phyloP scores from a whole-genome alignment of 2,797 vertebrate genomes.

The Orestias chungarensis region DNA sequence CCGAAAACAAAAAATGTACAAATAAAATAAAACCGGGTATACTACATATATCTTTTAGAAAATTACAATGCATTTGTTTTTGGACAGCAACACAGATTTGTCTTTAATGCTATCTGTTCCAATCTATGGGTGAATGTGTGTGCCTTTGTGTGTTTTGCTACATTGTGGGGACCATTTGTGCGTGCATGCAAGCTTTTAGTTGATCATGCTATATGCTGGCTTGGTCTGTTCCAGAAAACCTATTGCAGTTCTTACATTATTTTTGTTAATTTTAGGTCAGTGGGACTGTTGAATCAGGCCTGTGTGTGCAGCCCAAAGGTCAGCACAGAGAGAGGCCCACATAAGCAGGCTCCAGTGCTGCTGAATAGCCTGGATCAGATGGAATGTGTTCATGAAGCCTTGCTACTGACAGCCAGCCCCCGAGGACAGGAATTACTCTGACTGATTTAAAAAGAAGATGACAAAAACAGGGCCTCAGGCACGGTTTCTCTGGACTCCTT shows the following conservation, averaged over 20 bases:
- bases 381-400: slow-evolving; percentile 80
- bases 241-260: slow-evolving; percentile 37
- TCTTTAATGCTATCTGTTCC: not conserved
- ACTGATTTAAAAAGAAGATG: slow-evolving; percentile 79
- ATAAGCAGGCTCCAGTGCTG: slow-evolving; percentile 71
- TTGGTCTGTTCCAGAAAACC: slow-evolving; percentile 46
- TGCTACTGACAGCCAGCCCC: slow-evolving; percentile 78
- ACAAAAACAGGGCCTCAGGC: slow-evolving; percentile 74
- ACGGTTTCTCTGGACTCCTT: slow-evolving; percentile 71
- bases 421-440: slow-evolving; percentile 76
- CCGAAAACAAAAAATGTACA: not conserved
- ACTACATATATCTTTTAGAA: not conserved
- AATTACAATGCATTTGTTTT: not conserved
- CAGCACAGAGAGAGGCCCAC: slow-evolving; percentile 65
- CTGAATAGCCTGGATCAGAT: slow-evolving; percentile 77
- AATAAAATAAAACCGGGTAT: not conserved
- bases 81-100: not conserved
- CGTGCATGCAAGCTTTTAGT: not conserved
- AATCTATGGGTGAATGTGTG: not conserved
- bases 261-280: slow-evolving; percentile 73
- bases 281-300: slow-evolving; percentile 69
- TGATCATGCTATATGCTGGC: slow-evolving; percentile 49
- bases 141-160: not conserved
- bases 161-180: too few species aligned
- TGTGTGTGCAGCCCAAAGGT: slow-evolving; percentile 64